These are phyloP conservation scores for Pyrgilauda ruficollis DNA, from an alignment of 2,113 vertebrate species.

Conservation along the genomic window DNA sequence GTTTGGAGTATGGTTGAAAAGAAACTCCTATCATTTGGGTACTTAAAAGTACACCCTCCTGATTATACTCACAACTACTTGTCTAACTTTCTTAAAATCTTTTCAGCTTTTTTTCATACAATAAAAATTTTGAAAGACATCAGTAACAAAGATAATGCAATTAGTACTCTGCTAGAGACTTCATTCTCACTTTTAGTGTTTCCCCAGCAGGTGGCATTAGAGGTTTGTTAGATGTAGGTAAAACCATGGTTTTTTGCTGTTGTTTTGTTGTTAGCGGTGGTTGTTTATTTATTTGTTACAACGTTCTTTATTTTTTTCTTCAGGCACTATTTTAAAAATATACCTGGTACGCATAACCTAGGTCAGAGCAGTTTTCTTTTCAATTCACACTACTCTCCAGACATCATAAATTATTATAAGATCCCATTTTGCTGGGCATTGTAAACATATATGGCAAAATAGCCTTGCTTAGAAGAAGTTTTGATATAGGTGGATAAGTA, in stretches of 20 bases:
- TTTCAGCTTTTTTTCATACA: background rate
- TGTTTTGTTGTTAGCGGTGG: no score
- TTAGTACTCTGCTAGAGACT: background rate
- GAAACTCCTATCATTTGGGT: background rate
- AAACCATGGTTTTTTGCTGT: fast-evolving
- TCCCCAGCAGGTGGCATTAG: conserved; percentile 12
- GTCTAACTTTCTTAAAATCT: background rate
- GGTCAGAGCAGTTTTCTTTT: background rate
- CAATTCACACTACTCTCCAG: background rate
- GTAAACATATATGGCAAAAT: background rate
- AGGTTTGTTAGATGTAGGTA: background rate
- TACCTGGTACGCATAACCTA: background rate
- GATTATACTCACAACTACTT: background rate
- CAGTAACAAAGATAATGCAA: background rate
- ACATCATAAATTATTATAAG: background rate
- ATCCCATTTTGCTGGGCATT: background rate
- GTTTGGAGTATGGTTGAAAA: background rate
- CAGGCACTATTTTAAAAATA: background rate
- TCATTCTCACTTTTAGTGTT: background rate
- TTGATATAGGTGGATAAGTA: background rate
- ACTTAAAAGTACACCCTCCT: background rate
- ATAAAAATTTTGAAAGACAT: background rate
- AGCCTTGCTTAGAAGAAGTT: background rate
- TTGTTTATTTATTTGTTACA: background rate
- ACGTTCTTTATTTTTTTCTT: background rate